phyloP scores from a whole-genome alignment of 2,797 vertebrate genomes.

The Crax fasciolata region DNA sequence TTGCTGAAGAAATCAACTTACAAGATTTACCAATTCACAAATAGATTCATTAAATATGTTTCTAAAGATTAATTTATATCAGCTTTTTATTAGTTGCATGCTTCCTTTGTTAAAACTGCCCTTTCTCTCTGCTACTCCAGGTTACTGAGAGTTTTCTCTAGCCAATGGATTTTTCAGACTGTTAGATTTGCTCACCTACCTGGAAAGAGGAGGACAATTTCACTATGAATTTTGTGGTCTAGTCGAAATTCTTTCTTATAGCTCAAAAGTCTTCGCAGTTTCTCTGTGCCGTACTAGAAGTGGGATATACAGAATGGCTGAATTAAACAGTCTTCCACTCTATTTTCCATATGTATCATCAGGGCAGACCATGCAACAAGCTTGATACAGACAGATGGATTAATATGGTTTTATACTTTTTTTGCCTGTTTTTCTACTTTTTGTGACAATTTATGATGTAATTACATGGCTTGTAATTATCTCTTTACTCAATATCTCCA shows the following conservation, averaged over 20 bases:
- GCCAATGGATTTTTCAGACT: background rate
- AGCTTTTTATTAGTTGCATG: background rate
- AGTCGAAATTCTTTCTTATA: background rate
- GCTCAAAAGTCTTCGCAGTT: background rate
- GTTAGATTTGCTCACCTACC: rapidly evolving
- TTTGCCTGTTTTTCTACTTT: background rate
- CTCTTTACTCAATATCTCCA: background rate
- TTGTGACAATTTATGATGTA: background rate
- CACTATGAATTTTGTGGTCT: background rate
- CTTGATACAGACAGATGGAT: background rate
- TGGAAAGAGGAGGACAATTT: background rate
- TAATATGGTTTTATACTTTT: background rate
- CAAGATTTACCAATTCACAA: background rate
- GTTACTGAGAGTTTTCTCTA: background rate
- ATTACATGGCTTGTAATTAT: background rate
- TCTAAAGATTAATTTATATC: background rate
- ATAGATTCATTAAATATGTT: background rate
- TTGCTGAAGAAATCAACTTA: background rate
- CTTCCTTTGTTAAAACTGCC: background rate
- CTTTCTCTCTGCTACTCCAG: background rate
- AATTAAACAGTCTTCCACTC: background rate
- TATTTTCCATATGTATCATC: background rate
- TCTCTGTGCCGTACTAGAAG: background rate
- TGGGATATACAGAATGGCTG: background rate
- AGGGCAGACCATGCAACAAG: background rate